phyloP scores from a whole-genome alignment of 2,113 vertebrate genomes.

The Cavia porcellus region DNA sequence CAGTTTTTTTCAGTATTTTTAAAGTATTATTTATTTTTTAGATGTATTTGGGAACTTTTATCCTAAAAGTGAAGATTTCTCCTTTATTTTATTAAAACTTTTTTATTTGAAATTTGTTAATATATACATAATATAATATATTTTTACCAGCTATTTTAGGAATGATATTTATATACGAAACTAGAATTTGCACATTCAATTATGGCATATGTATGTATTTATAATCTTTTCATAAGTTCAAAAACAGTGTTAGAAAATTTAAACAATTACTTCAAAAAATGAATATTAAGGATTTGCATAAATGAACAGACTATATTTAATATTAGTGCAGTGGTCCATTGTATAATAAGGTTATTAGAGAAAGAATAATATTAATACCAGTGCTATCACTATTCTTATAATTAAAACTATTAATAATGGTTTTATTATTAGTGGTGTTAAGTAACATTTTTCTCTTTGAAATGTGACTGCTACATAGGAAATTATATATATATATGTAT shows the following conservation, averaged over 20 bases:
- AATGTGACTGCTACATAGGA: background rate
- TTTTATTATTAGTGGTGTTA: background rate
- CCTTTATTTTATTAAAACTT: background rate
- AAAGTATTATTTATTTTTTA: constrained; percentile 34
- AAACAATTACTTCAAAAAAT: background rate
- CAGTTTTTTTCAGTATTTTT: background rate
- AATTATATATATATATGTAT: background rate
- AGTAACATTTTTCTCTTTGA: constrained; percentile 41
- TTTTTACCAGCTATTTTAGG: constrained; percentile 21
- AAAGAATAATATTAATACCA: background rate
- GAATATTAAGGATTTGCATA: background rate
- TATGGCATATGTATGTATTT: background rate
- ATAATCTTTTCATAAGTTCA: background rate
- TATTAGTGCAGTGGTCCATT: background rate
- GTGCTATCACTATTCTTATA: background rate
- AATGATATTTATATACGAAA: background rate
- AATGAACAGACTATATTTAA: background rate
- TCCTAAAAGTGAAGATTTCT: background rate
- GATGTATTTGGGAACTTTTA: background rate
- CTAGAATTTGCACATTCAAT: background rate
- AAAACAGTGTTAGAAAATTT: constrained; percentile 19
- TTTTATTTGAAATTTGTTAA: constrained; percentile 33
- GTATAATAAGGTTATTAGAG: constrained; percentile 34
- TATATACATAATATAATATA: background rate
- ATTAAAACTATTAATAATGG: background rate